Evolutionary conservation across 2,888 invertebrate species (phyloP), one percentile per base, ranked within the genome.

Genomic region (Mythimna ferrago): DNA sequence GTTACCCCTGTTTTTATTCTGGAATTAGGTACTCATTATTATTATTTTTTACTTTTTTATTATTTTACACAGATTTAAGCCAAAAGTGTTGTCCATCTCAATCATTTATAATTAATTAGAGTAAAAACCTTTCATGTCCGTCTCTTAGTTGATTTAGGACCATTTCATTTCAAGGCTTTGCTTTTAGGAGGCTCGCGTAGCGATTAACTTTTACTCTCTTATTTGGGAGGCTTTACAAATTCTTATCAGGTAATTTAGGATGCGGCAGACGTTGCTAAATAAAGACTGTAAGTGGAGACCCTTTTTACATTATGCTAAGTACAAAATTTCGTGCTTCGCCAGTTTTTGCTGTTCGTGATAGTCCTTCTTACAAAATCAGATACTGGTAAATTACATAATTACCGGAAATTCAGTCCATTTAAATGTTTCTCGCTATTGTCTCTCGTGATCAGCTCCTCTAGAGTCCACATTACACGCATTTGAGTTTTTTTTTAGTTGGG

Each of bases 191-290:
- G 60, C 69, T 76, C 66, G 80, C 79, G 84, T 76, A 79, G 78
- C 82, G 80, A 88, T 87, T 87, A 83, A 85, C 81, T 83, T 72
- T 73, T 81, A 84, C 84, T 84, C 77, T 82, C 76, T 76, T 83
- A 84, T 86, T 85, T 82, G 65, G 73, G 67, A 81, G 71, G 73
- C 81, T 85, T 83, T 78, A 81, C 82, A 85, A 85, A 85, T 85
- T 86, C 84, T 84, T 85, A 85, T 86, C 82, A 82, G 75, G 67
- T 78, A 84, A 81, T 83, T 84, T 83, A 84, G 76, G 82, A 83
- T 72, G 80, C 77, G 80, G 68, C 79, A 83, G 74, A 81, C 80
- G 78, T 80, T 73, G 71, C 54, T 77, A 70, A 77, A 61, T 73
- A 54, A 70, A 74, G 61, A 58, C 71, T 56, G 63, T 73, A 73